Base-by-base conservation (phyloP, 2,888 invertebrate species). In the Leptopilina myrica region DNA sequence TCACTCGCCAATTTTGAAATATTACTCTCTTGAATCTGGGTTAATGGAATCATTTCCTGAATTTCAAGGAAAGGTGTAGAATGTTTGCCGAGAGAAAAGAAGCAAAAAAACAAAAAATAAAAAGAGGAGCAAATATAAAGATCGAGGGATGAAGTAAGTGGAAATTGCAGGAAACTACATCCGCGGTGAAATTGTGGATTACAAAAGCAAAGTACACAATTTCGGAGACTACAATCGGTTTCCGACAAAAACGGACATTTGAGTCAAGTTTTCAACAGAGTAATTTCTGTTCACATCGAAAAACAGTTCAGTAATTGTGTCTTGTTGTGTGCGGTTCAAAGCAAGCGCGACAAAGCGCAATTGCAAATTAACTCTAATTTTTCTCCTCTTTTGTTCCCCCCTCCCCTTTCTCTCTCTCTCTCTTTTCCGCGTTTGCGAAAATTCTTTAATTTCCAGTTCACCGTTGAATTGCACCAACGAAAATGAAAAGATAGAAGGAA, bases 341-440 rank as follows among this genome's bases (percentile, higher is more conserved):
- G 4, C 56, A 5, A 33, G n/a, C n/a, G 15, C 53, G 56, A 73
- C 79, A 15, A 49, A 67, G 80, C 78, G 81, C 85, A 85, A 86
- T 87, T 87, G 84, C 82, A 82, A 86, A 86, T 86, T 85, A 87
- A 84, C 83, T 83, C 84, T 83, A 85, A 87, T 86, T 86, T 80
- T 81, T 33, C 33, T 33, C 33, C 33, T 33, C 33, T 33, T 33
- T 33, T 33, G 33, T 33, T 5, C 33, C 33, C 5, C 5, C 5
- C 67, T 80, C 76, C 80, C 77, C 76, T 78, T 53, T 43, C 43
- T 43, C 43, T 43, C 6, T 67, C 79, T 69, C 84, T 83, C 84
- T 81, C 78, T 69, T 64, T 64, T 76, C 64, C 66, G 84, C 77
- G 81, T 82, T 80, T 79, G 33, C 33, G 66, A 69, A 82, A 81